Conservation (phyloP, 64 coral and sea anemone species). For the Exaiptasia diaphana region DNA sequence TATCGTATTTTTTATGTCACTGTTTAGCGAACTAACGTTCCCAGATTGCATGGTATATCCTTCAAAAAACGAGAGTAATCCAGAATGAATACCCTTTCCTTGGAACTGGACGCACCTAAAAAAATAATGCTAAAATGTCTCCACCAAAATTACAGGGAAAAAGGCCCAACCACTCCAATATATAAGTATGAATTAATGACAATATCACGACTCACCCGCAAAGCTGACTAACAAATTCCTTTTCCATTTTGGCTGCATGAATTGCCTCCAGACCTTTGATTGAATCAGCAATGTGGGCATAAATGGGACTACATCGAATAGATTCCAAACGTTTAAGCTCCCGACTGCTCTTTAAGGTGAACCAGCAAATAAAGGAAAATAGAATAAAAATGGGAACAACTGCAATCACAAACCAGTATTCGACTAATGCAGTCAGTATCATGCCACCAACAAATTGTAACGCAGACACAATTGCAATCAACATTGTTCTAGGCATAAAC, state of each 20-base stretch:
- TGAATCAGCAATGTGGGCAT: slow-evolving; percentile 60
- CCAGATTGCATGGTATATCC: too few species aligned
- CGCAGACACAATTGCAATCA: slow-evolving; percentile 19
- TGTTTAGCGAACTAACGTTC: too few species aligned
- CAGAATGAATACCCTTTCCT: too few species aligned
- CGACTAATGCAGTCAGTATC: neutral
- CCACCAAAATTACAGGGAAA: neutral
- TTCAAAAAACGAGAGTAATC: too few species aligned
- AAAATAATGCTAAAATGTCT: neutral
- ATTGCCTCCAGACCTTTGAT: slow-evolving; percentile 59
- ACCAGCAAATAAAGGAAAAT: neutral
- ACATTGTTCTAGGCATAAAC: slow-evolving; percentile 30
- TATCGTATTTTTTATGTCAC: too few species aligned
- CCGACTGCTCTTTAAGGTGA: slow-evolving; percentile 36
- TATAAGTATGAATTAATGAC: neutral
- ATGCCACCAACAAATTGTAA: neutral
- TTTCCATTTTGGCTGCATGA: slow-evolving; percentile 43
- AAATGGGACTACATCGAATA: slow-evolving; percentile 66
- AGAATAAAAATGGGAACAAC: neutral
- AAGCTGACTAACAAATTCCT: neutral
- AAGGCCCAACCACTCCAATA: neutral
- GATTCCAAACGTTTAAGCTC: slow-evolving; percentile 67
- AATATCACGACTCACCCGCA: neutral
- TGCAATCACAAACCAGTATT: slow-evolving; percentile 12
- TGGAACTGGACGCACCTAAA: neutral